These are phyloP conservation scores for Nebria brevicollis DNA, from an alignment of 2,888 invertebrate genomes.

Conservation along the genomic window DNA sequence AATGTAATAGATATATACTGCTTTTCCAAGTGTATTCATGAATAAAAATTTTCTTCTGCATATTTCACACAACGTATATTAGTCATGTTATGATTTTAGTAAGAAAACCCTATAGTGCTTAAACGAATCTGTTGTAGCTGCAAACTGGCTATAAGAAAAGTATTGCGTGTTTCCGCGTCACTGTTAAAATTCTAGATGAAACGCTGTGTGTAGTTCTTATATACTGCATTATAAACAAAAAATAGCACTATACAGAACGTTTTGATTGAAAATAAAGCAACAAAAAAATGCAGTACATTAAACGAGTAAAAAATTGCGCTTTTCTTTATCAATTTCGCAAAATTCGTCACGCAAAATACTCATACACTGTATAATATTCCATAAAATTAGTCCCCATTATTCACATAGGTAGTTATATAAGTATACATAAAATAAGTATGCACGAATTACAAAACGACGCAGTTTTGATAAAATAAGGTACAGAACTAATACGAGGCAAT, in stretches of 20 bases:
- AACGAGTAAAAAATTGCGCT: background rate
- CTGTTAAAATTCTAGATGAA: background rate
- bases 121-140: too few relatives aligned
- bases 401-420: background rate
- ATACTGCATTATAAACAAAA: background rate
- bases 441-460: background rate
- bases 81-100: too few relatives aligned
- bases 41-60: too few relatives aligned
- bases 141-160: too few relatives aligned
- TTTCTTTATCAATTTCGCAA: background rate
- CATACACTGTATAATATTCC: background rate
- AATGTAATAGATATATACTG: background rate
- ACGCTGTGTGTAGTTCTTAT: background rate
- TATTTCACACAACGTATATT: too few relatives aligned
- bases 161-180: background rate
- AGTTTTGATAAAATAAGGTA: background rate
- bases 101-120: too few relatives aligned
- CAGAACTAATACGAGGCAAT: background rate
- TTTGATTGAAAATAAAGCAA: background rate
- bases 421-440: background rate
- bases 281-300: background rate
- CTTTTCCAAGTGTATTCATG: too few relatives aligned
- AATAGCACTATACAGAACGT: background rate
- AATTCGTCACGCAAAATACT: slow-evolving; percentile 1
- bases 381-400: background rate